Evolutionary conservation across 1,140 invertebrate genomes (phyloP).

Genomic region (Heterodera schachtii): DNA sequence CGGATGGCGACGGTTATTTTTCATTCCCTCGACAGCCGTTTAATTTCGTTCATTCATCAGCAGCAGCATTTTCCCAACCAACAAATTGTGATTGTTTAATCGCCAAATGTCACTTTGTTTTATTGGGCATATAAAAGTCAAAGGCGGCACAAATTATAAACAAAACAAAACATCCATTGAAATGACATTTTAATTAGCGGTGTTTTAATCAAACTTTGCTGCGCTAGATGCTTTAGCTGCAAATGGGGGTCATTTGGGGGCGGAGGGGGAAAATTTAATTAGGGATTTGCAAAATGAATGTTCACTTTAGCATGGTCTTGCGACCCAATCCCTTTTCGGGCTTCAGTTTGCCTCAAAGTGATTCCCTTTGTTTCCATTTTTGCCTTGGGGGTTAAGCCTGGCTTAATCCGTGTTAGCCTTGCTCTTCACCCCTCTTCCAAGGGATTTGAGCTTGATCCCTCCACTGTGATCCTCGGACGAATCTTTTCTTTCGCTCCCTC

Average conservation of each 20-base stretch:
- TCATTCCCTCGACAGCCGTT: background rate
- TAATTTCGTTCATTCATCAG: background rate
- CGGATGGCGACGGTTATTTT: background rate
- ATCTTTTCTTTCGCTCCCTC: background rate
- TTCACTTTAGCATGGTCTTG: too few species aligned
- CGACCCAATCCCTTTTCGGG: background rate
- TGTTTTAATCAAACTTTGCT: background rate
- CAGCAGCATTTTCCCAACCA: background rate
- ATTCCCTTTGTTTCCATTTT: too few species aligned
- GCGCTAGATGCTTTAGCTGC: background rate
- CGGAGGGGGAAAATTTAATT: background rate
- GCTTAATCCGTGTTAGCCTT: background rate
- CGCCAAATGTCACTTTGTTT: background rate
- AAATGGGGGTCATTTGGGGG: background rate
- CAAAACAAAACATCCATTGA: too few species aligned
- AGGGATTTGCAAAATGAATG: background rate
- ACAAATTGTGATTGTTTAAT: background rate
- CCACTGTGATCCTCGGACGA: background rate
- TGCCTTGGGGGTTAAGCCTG: too few species aligned
- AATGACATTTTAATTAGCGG: background rate
- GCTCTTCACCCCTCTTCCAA: background rate
- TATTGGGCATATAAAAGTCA: background rate
- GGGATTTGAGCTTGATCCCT: background rate
- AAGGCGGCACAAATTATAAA: background rate
- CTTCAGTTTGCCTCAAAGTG: background rate